Conservation (phyloP, 2,888 invertebrate species). For the Meta bourneti region DNA sequence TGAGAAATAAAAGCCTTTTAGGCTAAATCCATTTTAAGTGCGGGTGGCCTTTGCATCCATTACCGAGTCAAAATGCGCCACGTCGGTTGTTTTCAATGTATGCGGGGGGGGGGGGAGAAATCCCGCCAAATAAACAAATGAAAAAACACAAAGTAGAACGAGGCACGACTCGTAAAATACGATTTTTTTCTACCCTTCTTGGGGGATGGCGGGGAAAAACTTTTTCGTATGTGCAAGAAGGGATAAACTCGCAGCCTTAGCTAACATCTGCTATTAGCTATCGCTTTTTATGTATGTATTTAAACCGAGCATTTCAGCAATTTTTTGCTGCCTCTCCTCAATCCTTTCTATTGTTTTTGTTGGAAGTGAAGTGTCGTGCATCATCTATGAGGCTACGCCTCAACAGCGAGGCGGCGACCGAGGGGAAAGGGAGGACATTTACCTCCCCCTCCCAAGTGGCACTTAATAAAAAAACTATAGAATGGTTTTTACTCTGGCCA, state of each 20-base stretch:
- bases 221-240: conserved; percentile 55
- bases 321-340: conserved; percentile 19
- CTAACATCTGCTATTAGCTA: conserved; percentile 76
- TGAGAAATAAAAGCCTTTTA: conserved; percentile 76
- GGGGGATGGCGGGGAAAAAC: conserved; percentile 6
- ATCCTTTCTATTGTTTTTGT: conserved; percentile 45
- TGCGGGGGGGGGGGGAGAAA: conserved; percentile 60
- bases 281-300: conserved; percentile 61
- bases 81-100: conserved; percentile 75
- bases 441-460: conserved; percentile 22
- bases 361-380: conserved; percentile 50
- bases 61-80: conserved; percentile 75
- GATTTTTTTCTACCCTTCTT: conserved; percentile 34
- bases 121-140: conserved; percentile 61
- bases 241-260: conserved; percentile 70
- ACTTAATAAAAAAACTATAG: conserved; percentile 61
- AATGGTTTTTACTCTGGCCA: conserved; percentile 39
- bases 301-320: conserved; percentile 54
- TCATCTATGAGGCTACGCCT: conserved; percentile 58
- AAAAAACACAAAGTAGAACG: conserved; percentile 45
- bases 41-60: conserved; percentile 73
- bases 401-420: conserved; percentile 3
- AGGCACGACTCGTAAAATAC: conserved; percentile 66
- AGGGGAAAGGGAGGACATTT: not conserved
- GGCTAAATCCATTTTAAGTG: conserved; percentile 77